Evolutionary conservation across 2,113 vertebrate genomes (phyloP).

Genomic region (Tragelaphus strepsiceros): DNA sequence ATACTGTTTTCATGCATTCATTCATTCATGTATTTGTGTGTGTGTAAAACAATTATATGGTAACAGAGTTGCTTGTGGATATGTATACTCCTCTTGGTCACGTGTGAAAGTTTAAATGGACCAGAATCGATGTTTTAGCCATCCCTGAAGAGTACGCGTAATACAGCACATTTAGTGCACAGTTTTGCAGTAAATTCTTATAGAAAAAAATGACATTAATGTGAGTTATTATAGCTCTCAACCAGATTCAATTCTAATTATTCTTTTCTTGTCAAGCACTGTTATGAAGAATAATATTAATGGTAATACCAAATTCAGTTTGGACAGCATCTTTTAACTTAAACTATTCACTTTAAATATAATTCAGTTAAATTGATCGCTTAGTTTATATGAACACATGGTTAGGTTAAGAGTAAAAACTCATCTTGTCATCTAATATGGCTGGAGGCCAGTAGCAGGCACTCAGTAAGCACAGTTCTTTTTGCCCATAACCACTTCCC

Average conservation of each 20-base stretch:
- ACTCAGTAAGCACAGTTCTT: background rate
- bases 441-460: background rate
- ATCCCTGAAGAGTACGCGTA: background rate
- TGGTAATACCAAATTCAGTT: background rate
- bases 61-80: background rate
- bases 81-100: no score
- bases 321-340: background rate
- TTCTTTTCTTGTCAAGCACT: background rate
- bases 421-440: background rate
- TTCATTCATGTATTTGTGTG: fast-evolving
- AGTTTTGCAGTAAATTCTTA: background rate
- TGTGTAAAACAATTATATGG: fast-evolving
- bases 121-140: background rate
- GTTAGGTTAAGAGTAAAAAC: background rate
- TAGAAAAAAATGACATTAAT: background rate
- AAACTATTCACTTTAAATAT: background rate
- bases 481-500: background rate
- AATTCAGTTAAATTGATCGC: background rate
- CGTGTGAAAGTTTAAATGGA: background rate
- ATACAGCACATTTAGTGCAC: fast-evolving
- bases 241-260: background rate
- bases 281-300: background rate
- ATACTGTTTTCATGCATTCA: background rate
- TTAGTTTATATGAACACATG: background rate
- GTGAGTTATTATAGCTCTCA: background rate